Evolutionary conservation across 2,888 invertebrate species (phyloP), one percentile per base, ranked within the genome.

Genomic region (Ennomos fuscantarius): DNA sequence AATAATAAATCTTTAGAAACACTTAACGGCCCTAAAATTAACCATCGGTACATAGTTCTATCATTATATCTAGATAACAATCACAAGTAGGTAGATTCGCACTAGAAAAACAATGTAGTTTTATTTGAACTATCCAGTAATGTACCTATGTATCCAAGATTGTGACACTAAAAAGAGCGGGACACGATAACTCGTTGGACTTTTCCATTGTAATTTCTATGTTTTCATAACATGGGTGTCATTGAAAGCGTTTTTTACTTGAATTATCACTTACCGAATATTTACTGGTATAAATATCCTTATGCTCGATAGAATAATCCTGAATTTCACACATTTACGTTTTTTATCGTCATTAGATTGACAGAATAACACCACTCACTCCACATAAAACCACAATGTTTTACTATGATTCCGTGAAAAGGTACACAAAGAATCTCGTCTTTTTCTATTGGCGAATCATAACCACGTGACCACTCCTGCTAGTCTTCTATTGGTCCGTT

Each of bases 281-380:
- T 93, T 94, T 94, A 92, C 93, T 93, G 73, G 89, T 81, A 86
- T 93, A 93, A 87, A 93, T 93, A 93, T 94, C 93, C 91, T 93
- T 93, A 90, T 94, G 95, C 93, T 94, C 93, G 82, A 93, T 86
- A 74, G 94, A 93, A 93, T 93, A 95, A 93, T 94, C 95, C 93
- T 94, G 93, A 89, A 95, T 93, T 93, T 95, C 94, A 91, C 94
- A 94, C 94, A 94, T 95, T 89, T 93, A 92, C 86, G 89, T 65
- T 81, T 84, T 85, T 86, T 89, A 89, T 80, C 79, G 81, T 86
- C 89, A 89, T 89, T 79, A 87, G 81, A 89, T 87, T 89, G 89
- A 87, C 89, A 91, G 86, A 88, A 87, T 84, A 84, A 89, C 87
- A 90, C 91, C 90, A 90, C 89, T 89, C 92, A 89, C 90, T 90